Conservation (phyloP, 2,113 vertebrate genomes). For the Tupaia tana region DNA sequence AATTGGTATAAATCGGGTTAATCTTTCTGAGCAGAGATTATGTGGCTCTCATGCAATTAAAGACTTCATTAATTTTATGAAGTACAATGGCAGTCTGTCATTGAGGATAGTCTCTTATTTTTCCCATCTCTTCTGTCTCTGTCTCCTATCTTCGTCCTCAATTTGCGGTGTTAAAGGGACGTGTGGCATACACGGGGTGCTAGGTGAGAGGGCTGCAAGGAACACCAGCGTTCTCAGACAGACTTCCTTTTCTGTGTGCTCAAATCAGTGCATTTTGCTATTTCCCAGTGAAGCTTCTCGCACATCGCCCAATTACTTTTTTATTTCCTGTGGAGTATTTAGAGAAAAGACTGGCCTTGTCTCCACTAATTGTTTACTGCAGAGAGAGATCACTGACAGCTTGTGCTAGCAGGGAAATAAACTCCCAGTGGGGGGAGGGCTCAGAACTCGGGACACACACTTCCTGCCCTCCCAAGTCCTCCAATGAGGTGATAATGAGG, state of each 20-base stretch:
- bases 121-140: not conserved
- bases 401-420: not conserved
- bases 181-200: no score
- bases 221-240: not conserved
- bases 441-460: not conserved
- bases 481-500: not conserved
- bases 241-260: not conserved
- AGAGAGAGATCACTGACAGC: not conserved
- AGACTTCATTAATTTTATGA: slow-evolving; percentile 73
- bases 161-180: not conserved
- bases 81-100: not conserved
- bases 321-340: not conserved
- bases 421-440: not conserved
- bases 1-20: slow-evolving; percentile 82
- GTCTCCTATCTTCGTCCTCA: not conserved
- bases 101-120: not conserved
- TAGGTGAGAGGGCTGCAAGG: no score
- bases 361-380: no score
- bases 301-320: not conserved
- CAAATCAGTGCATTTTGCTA: not conserved
- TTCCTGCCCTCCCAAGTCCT: not conserved
- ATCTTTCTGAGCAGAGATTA: slow-evolving; percentile 78
- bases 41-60: slow-evolving; percentile 70
- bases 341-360: not conserved
- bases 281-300: not conserved